phyloP scores from a whole-genome alignment of 2,797 vertebrate species.

The Phaenicophaeus curvirostris region DNA sequence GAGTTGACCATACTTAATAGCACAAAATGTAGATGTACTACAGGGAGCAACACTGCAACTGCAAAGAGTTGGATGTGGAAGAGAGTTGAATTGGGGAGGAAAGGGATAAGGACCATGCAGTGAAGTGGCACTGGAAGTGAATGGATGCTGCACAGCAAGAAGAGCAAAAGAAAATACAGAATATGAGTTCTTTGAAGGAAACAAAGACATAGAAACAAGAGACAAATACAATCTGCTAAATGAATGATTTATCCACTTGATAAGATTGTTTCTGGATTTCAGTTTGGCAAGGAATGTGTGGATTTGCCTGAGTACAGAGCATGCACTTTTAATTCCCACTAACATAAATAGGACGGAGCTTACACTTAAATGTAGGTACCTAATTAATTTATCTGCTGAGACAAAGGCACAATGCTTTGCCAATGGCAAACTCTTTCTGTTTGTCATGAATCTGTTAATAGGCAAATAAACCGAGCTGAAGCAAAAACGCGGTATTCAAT shows the following conservation, averaged over 20 bases:
- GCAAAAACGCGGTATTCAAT: not conserved
- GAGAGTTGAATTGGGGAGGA: not conserved
- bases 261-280: not conserved
- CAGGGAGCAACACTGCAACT: accelerated
- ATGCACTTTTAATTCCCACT: not conserved
- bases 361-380: not conserved
- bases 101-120: not conserved
- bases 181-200: not conserved
- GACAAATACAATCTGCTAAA: not conserved
- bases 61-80: not conserved
- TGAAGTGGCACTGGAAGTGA: not conserved
- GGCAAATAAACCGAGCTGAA: not conserved
- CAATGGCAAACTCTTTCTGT: not conserved
- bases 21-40: not conserved
- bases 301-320: not conserved
- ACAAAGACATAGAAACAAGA: not conserved
- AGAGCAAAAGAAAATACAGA: not conserved
- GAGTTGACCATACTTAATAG: not conserved
- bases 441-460: not conserved
- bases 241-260: not conserved
- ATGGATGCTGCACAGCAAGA: not conserved
- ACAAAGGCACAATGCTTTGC: not conserved
- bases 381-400: not conserved
- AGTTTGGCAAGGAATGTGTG: not conserved
- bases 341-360: not conserved